phyloP scores from a whole-genome alignment of 2,797 vertebrate species.

The Sus cebifrons region DNA sequence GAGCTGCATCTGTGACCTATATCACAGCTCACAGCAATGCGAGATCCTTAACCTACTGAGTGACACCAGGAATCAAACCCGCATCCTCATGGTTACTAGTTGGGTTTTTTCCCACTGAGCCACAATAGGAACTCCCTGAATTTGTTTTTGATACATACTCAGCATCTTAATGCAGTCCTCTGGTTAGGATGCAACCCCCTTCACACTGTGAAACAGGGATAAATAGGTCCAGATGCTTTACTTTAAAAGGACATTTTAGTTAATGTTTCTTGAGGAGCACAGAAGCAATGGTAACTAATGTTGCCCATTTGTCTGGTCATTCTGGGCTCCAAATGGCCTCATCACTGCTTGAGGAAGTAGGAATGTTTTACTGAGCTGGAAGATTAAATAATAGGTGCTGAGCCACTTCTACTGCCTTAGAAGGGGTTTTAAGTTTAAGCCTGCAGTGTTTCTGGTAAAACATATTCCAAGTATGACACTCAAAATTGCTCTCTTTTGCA shows the following conservation, averaged over 20 bases:
- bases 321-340: constrained; percentile 82
- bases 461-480: constrained; percentile 58
- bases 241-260: constrained; percentile 83
- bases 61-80: too few relatives aligned
- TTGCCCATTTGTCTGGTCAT: constrained; percentile 83
- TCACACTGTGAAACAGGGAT: constrained; percentile 70
- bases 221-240: constrained; percentile 81
- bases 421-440: constrained; percentile 57
- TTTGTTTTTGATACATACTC: constrained; percentile 17
- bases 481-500: constrained; percentile 30
- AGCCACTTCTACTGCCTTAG: constrained; percentile 29
- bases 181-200: neutral
- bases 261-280: constrained; percentile 80
- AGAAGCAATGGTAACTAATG: constrained; percentile 70
- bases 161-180: constrained; percentile 53
- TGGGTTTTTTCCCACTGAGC: too few relatives aligned
- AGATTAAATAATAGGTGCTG: constrained; percentile 58
- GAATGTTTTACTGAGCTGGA: constrained; percentile 63
- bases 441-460: constrained; percentile 58
- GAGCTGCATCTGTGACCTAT: too few relatives aligned
- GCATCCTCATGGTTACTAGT: too few relatives aligned
- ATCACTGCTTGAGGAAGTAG: constrained; percentile 69
- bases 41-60: too few relatives aligned
- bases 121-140: neutral
- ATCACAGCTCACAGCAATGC: too few relatives aligned